Conservation (phyloP, 2,797 vertebrate species). For the Rhynchonycteris naso region DNA sequence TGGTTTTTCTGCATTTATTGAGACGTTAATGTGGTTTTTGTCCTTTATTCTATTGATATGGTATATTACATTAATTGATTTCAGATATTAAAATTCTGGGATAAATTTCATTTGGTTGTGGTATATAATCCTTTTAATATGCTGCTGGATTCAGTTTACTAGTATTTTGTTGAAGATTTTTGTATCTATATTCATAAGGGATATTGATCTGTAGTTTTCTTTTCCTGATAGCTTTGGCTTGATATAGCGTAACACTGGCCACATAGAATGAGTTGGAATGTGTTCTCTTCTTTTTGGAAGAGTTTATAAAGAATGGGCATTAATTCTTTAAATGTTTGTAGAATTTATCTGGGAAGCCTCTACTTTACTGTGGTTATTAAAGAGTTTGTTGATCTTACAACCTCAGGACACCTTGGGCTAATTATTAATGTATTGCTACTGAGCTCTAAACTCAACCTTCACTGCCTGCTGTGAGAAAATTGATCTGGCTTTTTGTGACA, state of each 20-base stretch:
- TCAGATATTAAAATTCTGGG: neutral
- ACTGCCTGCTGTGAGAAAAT: conserved; percentile 10
- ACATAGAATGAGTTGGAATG: neutral
- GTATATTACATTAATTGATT: neutral
- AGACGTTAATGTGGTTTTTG: neutral
- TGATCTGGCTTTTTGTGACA: neutral
- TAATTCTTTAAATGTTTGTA: conserved; percentile 18
- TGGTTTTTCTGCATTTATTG: neutral
- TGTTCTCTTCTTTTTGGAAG: neutral
- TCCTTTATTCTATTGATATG: neutral
- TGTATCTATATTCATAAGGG: neutral
- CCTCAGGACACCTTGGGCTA: neutral
- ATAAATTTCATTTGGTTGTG: neutral
- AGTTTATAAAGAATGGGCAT: neutral
- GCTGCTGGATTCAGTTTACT: neutral
- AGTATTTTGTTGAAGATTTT: neutral
- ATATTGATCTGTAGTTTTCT: neutral
- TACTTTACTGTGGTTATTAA: neutral
- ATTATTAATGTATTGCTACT: neutral
- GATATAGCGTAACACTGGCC: neutral
- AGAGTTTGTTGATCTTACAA: neutral
- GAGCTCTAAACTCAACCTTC: neutral
- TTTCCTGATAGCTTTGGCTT: neutral
- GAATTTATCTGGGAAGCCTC: neutral
- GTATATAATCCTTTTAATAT: neutral